These are phyloP conservation scores for Steromphala cineraria DNA, from an alignment of 2,888 invertebrate species.

Conservation along the genomic window DNA sequence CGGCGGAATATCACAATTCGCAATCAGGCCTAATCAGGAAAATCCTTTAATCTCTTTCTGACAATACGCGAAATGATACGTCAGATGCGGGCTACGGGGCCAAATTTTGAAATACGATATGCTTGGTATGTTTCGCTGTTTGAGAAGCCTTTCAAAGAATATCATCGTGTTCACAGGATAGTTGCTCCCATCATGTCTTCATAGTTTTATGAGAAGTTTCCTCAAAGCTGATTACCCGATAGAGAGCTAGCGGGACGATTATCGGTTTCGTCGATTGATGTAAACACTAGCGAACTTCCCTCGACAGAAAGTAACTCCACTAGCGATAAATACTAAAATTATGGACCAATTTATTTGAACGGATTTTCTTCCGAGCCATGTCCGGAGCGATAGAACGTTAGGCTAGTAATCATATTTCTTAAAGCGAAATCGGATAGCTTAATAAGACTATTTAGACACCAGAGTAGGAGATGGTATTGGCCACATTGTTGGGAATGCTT, in stretches of 20 bases:
- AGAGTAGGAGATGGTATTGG: background rate
- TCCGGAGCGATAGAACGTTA: background rate
- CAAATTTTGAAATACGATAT: background rate
- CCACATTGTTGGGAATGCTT: background rate
- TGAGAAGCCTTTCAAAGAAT: background rate
- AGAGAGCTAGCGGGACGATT: background rate
- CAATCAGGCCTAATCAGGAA: background rate
- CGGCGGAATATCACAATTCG: background rate
- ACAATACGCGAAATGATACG: background rate
- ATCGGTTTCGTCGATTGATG: background rate
- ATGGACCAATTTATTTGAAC: constrained; percentile 6
- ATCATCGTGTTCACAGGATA: background rate
- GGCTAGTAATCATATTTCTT: background rate
- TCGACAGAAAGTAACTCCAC: background rate
- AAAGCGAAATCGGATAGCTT: constrained; percentile 4
- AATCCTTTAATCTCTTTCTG: constrained; percentile 8
- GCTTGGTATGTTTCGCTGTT: background rate
- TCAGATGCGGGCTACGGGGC: background rate
- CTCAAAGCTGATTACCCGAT: background rate
- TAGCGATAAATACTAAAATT: constrained; percentile 6
- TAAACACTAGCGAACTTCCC: background rate
- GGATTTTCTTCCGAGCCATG: background rate
- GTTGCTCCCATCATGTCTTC: background rate
- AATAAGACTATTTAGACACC: background rate
- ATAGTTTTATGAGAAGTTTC: background rate